Evolutionary conservation across 2,888 invertebrate species (phyloP), one percentile per base, ranked within the genome.

Genomic region (Heliconius erato): DNA sequence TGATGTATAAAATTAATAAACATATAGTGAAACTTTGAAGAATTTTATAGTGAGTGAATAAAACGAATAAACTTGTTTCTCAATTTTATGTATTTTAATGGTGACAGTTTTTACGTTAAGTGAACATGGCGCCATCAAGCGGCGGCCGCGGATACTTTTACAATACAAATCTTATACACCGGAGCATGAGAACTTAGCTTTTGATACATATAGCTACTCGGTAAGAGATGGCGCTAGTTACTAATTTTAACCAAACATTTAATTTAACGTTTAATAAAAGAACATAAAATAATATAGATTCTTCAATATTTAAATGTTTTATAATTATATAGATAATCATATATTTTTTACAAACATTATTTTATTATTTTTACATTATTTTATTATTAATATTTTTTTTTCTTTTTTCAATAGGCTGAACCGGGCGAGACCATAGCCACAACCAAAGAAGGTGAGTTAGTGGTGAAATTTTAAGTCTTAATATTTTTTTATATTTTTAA

Each of bases 351-450:
- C n/a, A n/a, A n/a, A n/a, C n/a, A n/a, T n/a, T n/a, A n/a, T n/a
- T n/a, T n/a, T n/a, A n/a, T n/a, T n/a, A n/a, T n/a, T n/a, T n/a
- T n/a, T n/a, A 69, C 3, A 19, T 72, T 80, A 65, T 65, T 54
- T 23, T 28, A 5, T 67, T 65, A 49, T n/a, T 49, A 68, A 74
- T 65, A 40, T 74, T 54, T 11, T 85, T 86, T 88, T 84, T 84
- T 87, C 91, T 87, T 63, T n/a, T 63, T 63, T 88, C 96, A 94
- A 77, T 95, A 98, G 97, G 97, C 97, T 85, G 97, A 97, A 92
- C 97, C 97, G 84, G 97, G 97, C 78, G 98, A 98, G 90, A 97
- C 98, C 86, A 97, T 98, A 95, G 98, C 98, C 89, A 97, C 98
- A 92, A 98, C 98, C 96, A 98, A 98, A 97, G 98, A 98, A 97